These are phyloP conservation scores for Oryzias melastigma DNA, from an alignment of 2,113 vertebrate genomes.

Conservation along the genomic window DNA sequence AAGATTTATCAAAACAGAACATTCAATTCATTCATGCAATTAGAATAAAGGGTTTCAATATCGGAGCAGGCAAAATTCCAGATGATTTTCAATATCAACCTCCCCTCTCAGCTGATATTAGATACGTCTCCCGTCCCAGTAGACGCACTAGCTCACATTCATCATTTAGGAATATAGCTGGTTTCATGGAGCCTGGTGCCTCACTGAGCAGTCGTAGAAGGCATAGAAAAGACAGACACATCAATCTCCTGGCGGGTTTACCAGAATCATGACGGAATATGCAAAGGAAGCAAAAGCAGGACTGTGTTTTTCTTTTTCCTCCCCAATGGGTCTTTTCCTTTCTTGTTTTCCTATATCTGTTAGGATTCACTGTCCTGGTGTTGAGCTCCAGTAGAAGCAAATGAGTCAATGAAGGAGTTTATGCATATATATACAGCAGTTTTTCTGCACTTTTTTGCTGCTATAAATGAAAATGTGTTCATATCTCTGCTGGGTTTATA, in stretches of 20 bases:
- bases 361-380: conserved; percentile 47
- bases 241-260: conserved; percentile 66
- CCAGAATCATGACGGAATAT: conserved; percentile 57
- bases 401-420: conserved; percentile 18
- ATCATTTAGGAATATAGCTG: conserved; percentile 67
- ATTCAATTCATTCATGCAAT: conserved; percentile 74
- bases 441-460: conserved; percentile 4
- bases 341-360: conserved; percentile 62
- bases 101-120: conserved; percentile 56
- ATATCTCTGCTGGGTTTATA: conserved; percentile 19
- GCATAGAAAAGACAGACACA: conserved; percentile 62
- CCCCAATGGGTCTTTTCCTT: conserved; percentile 48
- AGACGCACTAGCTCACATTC: conserved; percentile 60
- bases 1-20: conserved; percentile 65
- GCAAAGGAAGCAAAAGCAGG: conserved; percentile 30
- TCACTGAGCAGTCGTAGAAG: conserved; percentile 66
- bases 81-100: conserved; percentile 70
- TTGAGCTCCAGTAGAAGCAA: conserved; percentile 29
- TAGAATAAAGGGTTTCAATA: conserved; percentile 74
- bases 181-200: conserved; percentile 48
- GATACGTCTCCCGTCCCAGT: conserved; percentile 54
- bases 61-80: conserved; percentile 59
- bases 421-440: not conserved
- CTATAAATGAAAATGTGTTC: conserved; percentile 17
- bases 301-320: conserved; percentile 32